Evolutionary conservation across 1,140 invertebrate genomes (phyloP), one percentile per base, ranked within the genome.

Genomic region (Danaus plexippus): DNA sequence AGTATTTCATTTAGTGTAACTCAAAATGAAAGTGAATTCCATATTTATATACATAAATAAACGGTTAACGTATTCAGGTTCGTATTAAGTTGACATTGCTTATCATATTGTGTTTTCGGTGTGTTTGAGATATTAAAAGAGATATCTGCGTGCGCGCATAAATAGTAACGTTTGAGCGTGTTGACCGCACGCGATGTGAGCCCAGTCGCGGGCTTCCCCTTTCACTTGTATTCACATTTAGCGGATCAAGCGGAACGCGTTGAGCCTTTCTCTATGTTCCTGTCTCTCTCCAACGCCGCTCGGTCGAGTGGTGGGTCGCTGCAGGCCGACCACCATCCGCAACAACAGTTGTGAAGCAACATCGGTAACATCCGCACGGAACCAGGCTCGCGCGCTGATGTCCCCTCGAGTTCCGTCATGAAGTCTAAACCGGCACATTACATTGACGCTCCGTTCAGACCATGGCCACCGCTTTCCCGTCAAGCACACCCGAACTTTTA

Each of bases 391-490:
- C 78, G 79, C 71, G 77, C 77, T 72, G 74, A 81, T 85, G 79
- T 68, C 59, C 71, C 75, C 75, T 69, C 73, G 63, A 72, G 76
- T 73, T 75, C 71, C 62, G 61, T 77, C 72, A 87, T 88, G 84
- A 87, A 86, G 77, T 87, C 84, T 59, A 85, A 86, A 74, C 81
- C 88, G 82, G 69, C 84, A 74, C 80, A 85, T 64, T 74, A 88
- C 80, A 76, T 74, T 65, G 75, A 85, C 70, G 67, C 76, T 73
- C 76, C 81, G 67, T 87, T 86, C 57, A 80, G 89, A 69, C 88
- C 90, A 4, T 92, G 90, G 90, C 90, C 90, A 0, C 88, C 90
- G 64, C 85, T 91, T 71, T 89, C 90, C 67, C 80, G 90, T 1
- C 90, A 89, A 63, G 77, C 81, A 58, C 86, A 88, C 10, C 80